A percentile compares a stretch with the other conserved stretches of the same genome.
Conservation (phyloP, 2,113 vertebrate species). For the Protobothrops mucrosquamatus region DNA sequence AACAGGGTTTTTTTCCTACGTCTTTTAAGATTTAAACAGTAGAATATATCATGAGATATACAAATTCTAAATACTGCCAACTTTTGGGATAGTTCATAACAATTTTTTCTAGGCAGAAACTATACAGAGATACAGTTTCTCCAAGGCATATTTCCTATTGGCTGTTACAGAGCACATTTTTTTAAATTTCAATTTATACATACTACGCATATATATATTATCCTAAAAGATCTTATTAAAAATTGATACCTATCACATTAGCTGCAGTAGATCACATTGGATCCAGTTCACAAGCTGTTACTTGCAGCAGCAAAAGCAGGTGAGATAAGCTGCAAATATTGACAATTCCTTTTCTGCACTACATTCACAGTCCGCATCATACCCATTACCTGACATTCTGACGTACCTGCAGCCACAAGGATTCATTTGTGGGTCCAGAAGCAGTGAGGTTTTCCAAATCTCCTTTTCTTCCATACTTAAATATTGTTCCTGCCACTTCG, state of each 20-base stretch:
- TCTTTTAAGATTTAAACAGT: not conserved
- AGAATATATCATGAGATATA: not conserved
- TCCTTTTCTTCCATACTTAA: constrained; percentile 88
- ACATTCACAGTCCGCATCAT: not conserved
- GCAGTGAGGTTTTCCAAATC: constrained; percentile 94
- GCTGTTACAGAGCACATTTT: not conserved
- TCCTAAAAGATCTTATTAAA: not conserved
- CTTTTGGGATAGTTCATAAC: not conserved
- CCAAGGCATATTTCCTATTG: not conserved
- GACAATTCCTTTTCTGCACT: not conserved
- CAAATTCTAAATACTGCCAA: not conserved
- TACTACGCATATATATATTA: not conserved
- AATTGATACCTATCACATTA: not conserved
- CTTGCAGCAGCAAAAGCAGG: not conserved
- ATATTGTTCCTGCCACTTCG: constrained; percentile 83
- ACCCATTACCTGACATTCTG: not conserved
- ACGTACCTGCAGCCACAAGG: constrained; percentile 90
- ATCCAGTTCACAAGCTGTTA: not conserved
- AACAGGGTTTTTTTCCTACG: not conserved
- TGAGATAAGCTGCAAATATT: not conserved
- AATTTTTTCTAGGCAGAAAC: not conserved
- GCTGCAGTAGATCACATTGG: not conserved
- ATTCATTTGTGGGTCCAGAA: constrained; percentile 86
- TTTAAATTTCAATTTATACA: not conserved
- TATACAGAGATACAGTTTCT: not conserved